phyloP scores from a whole-genome alignment of 37 sponge, comb jelly and placozoan species.

The Mnemiopsis leidyi region DNA sequence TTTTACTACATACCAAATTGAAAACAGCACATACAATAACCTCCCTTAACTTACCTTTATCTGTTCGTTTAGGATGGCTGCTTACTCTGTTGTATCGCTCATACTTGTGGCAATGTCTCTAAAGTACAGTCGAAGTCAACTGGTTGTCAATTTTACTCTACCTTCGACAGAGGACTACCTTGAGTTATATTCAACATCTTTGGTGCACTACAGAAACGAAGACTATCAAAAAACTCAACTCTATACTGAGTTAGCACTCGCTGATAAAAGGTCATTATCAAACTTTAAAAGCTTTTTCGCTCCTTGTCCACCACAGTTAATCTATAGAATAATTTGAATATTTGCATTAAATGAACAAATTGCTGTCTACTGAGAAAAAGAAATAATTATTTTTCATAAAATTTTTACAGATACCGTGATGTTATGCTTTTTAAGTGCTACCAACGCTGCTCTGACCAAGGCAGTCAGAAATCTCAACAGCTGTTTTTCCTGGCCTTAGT shows the following conservation, averaged over 20 bases:
- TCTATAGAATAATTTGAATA: neutral
- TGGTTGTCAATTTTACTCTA: neutral
- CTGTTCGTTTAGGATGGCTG: no score
- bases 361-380: neutral
- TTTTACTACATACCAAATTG: no score
- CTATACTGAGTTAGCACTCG: slow-evolving; percentile 2
- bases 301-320: neutral
- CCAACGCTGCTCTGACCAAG: neutral
- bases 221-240: slow-evolving; percentile 13
- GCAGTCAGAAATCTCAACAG: neutral
- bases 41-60: no score
- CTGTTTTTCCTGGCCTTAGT: neutral
- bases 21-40: no score
- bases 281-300: neutral
- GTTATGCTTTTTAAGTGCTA: slow-evolving; percentile 23
- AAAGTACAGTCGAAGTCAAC: neutral
- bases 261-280: slow-evolving; percentile 15
- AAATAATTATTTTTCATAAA: no score
- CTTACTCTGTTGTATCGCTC: neutral
- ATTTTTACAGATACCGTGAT: slow-evolving; percentile 17
- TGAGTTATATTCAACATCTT: neutral
- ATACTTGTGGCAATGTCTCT: neutral
- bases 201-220: neutral
- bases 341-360: neutral
- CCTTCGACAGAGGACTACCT: neutral